phyloP scores from a whole-genome alignment of 2,113 vertebrate genomes.

The Equus przewalskii region DNA sequence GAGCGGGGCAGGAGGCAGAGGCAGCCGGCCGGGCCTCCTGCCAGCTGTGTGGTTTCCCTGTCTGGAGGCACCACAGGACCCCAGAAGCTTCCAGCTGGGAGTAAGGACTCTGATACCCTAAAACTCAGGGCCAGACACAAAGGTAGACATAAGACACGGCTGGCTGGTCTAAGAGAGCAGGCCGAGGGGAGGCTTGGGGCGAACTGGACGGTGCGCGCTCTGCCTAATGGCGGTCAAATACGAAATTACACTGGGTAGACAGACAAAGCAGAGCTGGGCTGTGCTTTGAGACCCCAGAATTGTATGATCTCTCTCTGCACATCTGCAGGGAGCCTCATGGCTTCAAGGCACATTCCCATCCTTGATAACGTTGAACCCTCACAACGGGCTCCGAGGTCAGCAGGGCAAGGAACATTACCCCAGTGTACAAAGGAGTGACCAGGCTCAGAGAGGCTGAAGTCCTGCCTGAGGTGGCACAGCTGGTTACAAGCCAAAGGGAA shows the following conservation, averaged over 20 bases:
- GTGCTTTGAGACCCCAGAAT: neutral
- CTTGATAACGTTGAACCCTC: neutral
- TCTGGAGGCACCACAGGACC: neutral
- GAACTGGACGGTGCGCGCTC: rapidly evolving
- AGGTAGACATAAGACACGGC: rapidly evolving
- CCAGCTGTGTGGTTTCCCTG: neutral
- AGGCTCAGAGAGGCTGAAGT: neutral
- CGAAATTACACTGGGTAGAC: neutral
- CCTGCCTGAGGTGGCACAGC: neutral
- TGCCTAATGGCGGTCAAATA: neutral
- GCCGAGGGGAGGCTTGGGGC: neutral
- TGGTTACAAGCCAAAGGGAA: neutral
- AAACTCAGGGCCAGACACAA: neutral
- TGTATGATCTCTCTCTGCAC: rapidly evolving
- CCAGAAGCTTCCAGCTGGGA: neutral
- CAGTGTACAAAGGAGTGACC: neutral
- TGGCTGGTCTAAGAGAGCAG: neutral
- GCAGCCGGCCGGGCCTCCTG: neutral
- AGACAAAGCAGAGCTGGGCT: neutral
- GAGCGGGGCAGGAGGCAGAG: neutral
- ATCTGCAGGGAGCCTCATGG: neutral
- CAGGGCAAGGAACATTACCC: neutral
- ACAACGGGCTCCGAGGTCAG: neutral
- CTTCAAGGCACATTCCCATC: neutral
- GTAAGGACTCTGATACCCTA: neutral